Conservation (phyloP, 2,113 vertebrate genomes). For the Gobius niger region DNA sequence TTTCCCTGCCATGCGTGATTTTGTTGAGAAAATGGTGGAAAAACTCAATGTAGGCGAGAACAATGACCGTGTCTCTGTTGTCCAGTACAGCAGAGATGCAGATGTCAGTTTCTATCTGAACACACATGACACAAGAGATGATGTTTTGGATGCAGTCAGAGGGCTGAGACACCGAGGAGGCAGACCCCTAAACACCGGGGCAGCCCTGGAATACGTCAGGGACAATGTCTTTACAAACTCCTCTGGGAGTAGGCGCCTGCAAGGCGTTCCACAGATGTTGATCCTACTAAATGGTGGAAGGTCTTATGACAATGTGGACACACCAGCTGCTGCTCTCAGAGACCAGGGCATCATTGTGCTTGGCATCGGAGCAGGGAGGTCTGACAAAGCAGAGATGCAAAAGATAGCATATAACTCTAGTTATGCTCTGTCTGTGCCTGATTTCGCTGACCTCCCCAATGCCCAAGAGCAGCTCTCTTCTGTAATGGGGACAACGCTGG, state of each 20-base stretch:
- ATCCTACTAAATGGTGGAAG: conserved; percentile 37
- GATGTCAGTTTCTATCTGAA: conserved; percentile 43
- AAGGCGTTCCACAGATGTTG: conserved; percentile 77
- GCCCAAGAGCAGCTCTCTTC: too few relatives aligned
- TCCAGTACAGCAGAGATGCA: conserved; percentile 44
- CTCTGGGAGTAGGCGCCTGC: conserved; percentile 78
- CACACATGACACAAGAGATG: conserved; percentile 18
- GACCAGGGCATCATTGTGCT: conserved; percentile 19
- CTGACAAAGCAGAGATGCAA: too few relatives aligned
- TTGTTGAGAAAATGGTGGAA: conserved; percentile 43
- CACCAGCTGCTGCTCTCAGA: conserved; percentile 31
- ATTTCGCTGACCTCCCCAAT: too few relatives aligned
- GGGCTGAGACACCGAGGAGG: conserved; percentile 26
- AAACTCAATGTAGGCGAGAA: conserved; percentile 38
- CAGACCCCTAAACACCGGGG: conserved; percentile 76
- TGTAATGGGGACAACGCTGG: too few relatives aligned
- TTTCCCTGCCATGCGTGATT: conserved; percentile 35
- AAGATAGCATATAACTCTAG: too few relatives aligned
- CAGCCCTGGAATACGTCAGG: conserved; percentile 65
- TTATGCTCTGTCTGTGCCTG: too few relatives aligned
- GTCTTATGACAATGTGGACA: conserved; percentile 39
- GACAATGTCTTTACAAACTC: conserved; percentile 73
- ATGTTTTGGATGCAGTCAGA: conserved; percentile 14
- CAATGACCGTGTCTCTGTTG: conserved; percentile 39
- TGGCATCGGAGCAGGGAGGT: too few relatives aligned